phyloP scores from a whole-genome alignment of 2,113 vertebrate species.

The Engystomops pustulosus region DNA sequence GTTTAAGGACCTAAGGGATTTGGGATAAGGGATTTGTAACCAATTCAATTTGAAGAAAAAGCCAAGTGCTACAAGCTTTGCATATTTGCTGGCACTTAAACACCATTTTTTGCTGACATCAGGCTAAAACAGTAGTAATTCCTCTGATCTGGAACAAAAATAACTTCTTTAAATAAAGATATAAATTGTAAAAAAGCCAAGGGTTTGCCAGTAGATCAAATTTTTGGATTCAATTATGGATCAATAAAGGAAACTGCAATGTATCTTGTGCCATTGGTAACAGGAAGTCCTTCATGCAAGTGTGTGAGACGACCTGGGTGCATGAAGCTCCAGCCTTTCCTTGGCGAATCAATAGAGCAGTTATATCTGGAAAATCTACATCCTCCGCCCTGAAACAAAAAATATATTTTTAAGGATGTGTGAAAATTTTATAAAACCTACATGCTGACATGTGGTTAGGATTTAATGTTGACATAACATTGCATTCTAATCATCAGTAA shows the following conservation, averaged over 20 bases:
- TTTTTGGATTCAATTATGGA: conserved; percentile 74
- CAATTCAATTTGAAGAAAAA: too few relatives aligned
- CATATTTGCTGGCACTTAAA: background rate
- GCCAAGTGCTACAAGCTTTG: too few relatives aligned
- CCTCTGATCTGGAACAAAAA: conserved; percentile 65
- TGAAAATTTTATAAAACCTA: too few relatives aligned
- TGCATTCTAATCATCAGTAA: too few relatives aligned
- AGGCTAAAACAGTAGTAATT: conserved; percentile 27
- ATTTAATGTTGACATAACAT: too few relatives aligned
- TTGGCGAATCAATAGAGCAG: conserved; percentile 90
- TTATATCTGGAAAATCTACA: conserved; percentile 97
- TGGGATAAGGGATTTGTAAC: background rate
- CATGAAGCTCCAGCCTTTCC: conserved; percentile 99
- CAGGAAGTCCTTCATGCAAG: conserved; percentile 96
- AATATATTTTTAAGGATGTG: too few relatives aligned
- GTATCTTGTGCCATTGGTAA: conserved; percentile 93
- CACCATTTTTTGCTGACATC: conserved; percentile 1
- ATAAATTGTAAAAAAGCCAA: conserved; percentile 39
- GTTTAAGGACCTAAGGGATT: background rate
- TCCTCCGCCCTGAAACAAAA: conserved; percentile 86
- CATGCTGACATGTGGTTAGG: too few relatives aligned
- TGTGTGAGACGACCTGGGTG: conserved; percentile 96
- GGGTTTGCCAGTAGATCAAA: conserved; percentile 39
- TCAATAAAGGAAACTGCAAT: conserved; percentile 98
- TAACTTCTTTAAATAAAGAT: conserved; percentile 71